Conservation (phyloP, 2,888 invertebrate genomes). For the Tillus elongatus region DNA sequence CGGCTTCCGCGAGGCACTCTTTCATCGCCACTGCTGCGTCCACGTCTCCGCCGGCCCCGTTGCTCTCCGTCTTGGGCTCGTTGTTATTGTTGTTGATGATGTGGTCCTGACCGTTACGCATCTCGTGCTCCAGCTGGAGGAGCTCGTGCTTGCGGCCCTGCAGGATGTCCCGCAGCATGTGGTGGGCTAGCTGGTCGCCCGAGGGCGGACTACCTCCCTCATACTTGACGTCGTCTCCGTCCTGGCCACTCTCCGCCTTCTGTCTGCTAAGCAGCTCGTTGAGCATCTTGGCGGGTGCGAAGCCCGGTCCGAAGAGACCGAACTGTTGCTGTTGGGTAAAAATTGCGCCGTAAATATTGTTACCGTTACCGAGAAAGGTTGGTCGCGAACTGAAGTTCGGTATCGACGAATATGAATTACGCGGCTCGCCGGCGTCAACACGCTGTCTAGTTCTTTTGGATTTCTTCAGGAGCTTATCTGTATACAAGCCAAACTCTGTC, state of each 20-base stretch:
- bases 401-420: constrained; percentile 82
- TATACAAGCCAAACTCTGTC: constrained; percentile 88
- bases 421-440: constrained; percentile 92
- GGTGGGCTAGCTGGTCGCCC: constrained; percentile 57
- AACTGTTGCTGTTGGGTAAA: constrained; percentile 72
- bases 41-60: constrained; percentile 26
- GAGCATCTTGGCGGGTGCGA: constrained; percentile 84
- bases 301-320: constrained; percentile 75
- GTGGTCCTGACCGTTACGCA: constrained; percentile 47
- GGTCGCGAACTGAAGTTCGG: constrained; percentile 68
- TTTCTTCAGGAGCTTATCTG: constrained; percentile 87
- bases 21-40: constrained; percentile 38
- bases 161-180: constrained; percentile 82
- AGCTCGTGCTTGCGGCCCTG: constrained; percentile 81
- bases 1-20: constrained; percentile 56
- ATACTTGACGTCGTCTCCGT: constrained; percentile 40
- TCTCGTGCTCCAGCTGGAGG: constrained; percentile 60
- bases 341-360: constrained; percentile 71
- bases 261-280: constrained; percentile 81
- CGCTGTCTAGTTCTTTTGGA: constrained; percentile 90
- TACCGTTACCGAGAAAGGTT: constrained; percentile 69
- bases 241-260: constrained; percentile 39
- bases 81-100: constrained; percentile 47
- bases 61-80: constrained; percentile 46
- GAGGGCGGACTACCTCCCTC: constrained; percentile 48